These are phyloP conservation scores for Centruroides sculpturatus DNA, from an alignment of 1,140 invertebrate genomes.

Conservation along the genomic window DNA sequence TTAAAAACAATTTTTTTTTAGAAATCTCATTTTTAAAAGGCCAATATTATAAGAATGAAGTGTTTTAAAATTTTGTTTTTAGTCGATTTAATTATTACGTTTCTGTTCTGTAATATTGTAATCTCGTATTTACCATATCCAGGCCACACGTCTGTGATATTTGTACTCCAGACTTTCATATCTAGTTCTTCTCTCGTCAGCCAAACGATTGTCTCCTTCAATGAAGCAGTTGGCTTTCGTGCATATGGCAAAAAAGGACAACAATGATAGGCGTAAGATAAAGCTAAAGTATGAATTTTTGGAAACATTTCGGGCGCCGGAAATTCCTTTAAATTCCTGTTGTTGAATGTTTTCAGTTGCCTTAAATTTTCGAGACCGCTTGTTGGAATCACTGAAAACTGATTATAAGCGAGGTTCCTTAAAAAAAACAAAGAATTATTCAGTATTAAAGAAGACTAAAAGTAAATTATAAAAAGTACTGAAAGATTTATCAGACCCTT, in stretches of 20 bases:
- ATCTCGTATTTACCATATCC: not conserved
- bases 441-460: too few relatives aligned
- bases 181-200: conserved; percentile 48
- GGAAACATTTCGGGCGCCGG: conserved; percentile 73
- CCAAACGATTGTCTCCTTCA: conserved; percentile 51
- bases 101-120: too few relatives aligned
- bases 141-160: conserved; percentile 43
- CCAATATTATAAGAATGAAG: too few relatives aligned
- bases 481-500: too few relatives aligned
- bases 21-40: too few relatives aligned
- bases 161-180: conserved; percentile 55
- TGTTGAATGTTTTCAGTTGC: conserved; percentile 86
- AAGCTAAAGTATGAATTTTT: conserved; percentile 50
- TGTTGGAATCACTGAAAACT: conserved; percentile 66
- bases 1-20: too few relatives aligned
- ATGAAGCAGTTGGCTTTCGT: conserved; percentile 6
- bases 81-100: too few relatives aligned
- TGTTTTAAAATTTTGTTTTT: too few relatives aligned
- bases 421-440: not conserved
- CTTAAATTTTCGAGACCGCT: conserved; percentile 58
- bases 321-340: conserved; percentile 71
- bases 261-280: conserved; percentile 93
- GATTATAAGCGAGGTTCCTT: conserved; percentile 83
- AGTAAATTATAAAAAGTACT: too few relatives aligned
- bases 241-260: conserved; percentile 46